These are phyloP conservation scores for Cephus spinipes DNA, from an alignment of 2,888 invertebrate species.

Conservation along the genomic window DNA sequence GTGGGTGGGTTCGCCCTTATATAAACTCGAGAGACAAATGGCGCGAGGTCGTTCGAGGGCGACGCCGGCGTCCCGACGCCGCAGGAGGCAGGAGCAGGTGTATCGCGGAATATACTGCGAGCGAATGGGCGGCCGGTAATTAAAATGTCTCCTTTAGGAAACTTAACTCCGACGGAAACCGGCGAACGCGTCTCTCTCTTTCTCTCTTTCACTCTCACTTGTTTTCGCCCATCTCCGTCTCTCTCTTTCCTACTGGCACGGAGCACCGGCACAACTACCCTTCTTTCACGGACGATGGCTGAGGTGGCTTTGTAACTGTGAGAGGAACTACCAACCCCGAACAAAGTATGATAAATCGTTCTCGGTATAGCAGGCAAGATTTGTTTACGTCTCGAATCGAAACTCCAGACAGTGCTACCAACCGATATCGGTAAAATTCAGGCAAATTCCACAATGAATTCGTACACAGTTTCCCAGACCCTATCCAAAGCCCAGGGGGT, in stretches of 20 bases:
- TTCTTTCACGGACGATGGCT: background rate
- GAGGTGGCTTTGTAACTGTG: background rate
- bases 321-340: background rate
- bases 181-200: conserved; percentile 6
- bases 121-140: conserved; percentile 52
- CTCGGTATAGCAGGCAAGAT: conserved; percentile 13
- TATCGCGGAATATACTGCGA: conserved; percentile 48
- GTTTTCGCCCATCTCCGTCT: background rate
- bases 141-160: conserved; percentile 57
- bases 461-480: background rate
- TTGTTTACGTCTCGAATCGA: conserved; percentile 19
- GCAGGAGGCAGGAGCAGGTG: conserved; percentile 53
- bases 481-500: background rate
- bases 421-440: background rate
- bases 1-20: conserved; percentile 44
- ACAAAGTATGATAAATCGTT: conserved; percentile 25
- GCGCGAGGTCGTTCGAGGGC: conserved; percentile 38
- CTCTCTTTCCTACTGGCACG: background rate
- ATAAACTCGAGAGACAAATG: conserved; percentile 59
- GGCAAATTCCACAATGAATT: background rate
- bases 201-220: background rate
- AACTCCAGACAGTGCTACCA: conserved; percentile 11
- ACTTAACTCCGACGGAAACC: conserved; percentile 30
- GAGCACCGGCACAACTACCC: background rate
- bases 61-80: conserved; percentile 36